These are phyloP conservation scores for Bradypodion ventrale DNA, from an alignment of 2,797 vertebrate genomes.

Conservation along the genomic window DNA sequence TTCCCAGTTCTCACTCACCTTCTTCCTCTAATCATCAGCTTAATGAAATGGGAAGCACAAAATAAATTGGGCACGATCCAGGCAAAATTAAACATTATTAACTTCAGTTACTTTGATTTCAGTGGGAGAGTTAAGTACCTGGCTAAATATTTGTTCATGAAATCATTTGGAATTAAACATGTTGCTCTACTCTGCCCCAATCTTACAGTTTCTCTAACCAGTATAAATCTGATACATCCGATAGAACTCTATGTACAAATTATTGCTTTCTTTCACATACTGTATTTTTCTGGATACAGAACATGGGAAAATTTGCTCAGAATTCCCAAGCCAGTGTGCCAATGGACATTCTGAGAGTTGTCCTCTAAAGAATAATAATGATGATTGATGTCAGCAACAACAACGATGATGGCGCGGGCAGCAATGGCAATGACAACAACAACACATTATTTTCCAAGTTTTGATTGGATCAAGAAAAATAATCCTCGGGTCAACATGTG, in stretches of 20 bases:
- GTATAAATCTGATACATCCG: not conserved
- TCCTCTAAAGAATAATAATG: no score
- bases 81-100: not conserved
- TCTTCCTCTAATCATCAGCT: constrained; percentile 8
- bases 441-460: no score
- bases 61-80: not conserved
- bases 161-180: not conserved
- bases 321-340: no score
- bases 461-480: not conserved
- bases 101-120: not conserved
- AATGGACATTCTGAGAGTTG: no score
- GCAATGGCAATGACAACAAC: not conserved
- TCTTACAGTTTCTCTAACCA: not conserved
- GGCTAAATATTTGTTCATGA: not conserved
- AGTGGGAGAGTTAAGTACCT: not conserved
- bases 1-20: not conserved
- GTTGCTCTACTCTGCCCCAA: not conserved
- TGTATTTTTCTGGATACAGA: no score
- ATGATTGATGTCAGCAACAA: not conserved
- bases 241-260: no score
- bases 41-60: constrained; percentile 10
- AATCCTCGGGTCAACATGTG: not conserved
- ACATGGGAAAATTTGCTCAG: no score
- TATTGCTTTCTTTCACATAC: no score
- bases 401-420: no score